Base-by-base conservation (phyloP, 2,797 vertebrate species). In the Meda fulgida region DNA sequence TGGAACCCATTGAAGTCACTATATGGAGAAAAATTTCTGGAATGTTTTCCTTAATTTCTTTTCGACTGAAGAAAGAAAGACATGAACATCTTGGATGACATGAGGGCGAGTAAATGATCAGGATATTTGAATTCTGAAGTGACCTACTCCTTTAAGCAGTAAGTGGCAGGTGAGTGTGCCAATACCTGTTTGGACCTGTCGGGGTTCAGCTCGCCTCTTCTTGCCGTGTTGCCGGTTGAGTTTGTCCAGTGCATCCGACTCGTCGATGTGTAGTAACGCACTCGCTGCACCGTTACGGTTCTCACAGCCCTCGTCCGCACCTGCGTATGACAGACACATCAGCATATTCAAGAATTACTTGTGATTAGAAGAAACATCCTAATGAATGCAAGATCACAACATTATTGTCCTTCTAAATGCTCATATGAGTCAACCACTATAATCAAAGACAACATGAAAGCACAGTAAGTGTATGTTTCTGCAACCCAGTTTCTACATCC, bases 131-230 rank as follows among this genome's bases (percentile, higher is more conserved):
- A 16, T 16, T 16, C 46, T 16, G 46, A 48, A 5, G 46, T 16
- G 46, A 48, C 1, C 4, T 16, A 14, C 1, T 14, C 4, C 4
- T 48, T 1, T 46, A 46, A 48, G 43, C 46, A 48, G 46, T 48
- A 1, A 16, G 46, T 16, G 43, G 1, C 43, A 16, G 46, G 1
- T 48, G 46, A 2, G 51, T 18, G 5, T 13, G 43, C 18, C 0
- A 4, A 92, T 92, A 99, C 98, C 98, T 94, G 98, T 99, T 93
- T 99, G 98, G 91, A 99, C 98, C 91, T 99, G 98, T 83, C 97
- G 96, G 29, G 97, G 97, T 92, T 99, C 98, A 1, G 96, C 95
- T 85, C 97, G 95, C 90, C 97, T 97, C 91, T 92, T 98, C 93
- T 97, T 98, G 96, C 94, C 96, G 92, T 97, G 97, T 87, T 98